These are phyloP conservation scores for Neomonachus schauinslandi DNA, from an alignment of 2,113 vertebrate genomes.

Conservation along the genomic window DNA sequence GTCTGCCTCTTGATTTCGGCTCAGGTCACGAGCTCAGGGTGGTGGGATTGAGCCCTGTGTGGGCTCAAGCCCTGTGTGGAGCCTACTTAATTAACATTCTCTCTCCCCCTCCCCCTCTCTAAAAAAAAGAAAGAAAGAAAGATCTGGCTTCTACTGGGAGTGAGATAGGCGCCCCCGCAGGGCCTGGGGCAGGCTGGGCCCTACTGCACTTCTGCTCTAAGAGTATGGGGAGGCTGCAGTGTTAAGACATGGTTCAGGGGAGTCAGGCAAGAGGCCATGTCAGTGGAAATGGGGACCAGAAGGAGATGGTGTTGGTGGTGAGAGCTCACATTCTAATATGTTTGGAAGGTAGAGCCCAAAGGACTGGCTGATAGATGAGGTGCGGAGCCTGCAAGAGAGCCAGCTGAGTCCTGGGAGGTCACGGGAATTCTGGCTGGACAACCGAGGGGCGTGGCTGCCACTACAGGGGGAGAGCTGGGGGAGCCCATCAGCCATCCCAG, in stretches of 20 bases:
- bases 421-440: neutral
- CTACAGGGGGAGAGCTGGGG: neutral
- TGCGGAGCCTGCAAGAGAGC: neutral
- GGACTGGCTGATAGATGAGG: neutral
- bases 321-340: neutral
- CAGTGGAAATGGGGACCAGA: rapidly evolving
- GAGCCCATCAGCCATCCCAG: neutral
- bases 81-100: neutral
- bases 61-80: too few relatives aligned
- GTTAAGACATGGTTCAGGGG: neutral
- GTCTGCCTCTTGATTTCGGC: neutral
- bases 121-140: neutral
- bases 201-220: neutral
- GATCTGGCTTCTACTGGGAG: too few relatives aligned
- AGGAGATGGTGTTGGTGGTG: rapidly evolving
- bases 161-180: rapidly evolving
- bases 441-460: rapidly evolving
- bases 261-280: neutral
- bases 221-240: neutral
- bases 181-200: too few relatives aligned
- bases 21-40: neutral
- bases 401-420: neutral
- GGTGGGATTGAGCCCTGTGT: neutral
- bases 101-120: neutral
- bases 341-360: neutral